Percentiles rank a stretch among this genome's conserved stretches.
Evolutionary conservation across 1,140 invertebrate species (phyloP).

Genomic region (Drosophila equinoxialis): DNA sequence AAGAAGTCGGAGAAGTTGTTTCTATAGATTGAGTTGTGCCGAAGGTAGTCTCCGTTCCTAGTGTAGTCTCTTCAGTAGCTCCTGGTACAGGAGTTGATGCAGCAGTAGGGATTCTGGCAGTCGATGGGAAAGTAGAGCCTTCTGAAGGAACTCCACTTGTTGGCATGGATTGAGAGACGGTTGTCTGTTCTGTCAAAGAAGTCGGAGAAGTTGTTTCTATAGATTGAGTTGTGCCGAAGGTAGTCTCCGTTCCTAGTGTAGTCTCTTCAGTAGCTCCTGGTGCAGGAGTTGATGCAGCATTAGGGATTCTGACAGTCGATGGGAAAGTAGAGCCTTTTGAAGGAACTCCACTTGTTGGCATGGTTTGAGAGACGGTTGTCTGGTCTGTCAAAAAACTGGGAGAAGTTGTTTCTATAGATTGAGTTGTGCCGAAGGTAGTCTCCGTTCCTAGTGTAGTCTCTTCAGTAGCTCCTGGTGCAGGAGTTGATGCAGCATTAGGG

Average conservation of each 20-base stretch:
- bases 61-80: not conserved
- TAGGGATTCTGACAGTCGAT: not conserved
- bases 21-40: not conserved
- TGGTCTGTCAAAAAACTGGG: not conserved
- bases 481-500: not conserved
- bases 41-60: not conserved
- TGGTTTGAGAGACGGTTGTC: not conserved
- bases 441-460: not conserved
- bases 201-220: not conserved
- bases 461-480: not conserved
- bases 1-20: not conserved
- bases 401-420: not conserved
- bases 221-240: not conserved
- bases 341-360: not conserved
- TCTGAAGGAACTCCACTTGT: not conserved
- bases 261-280: not conserved
- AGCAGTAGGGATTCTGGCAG: not conserved
- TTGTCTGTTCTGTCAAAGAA: not conserved
- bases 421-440: not conserved
- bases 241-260: not conserved
- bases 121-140: not conserved
- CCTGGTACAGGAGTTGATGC: not conserved
- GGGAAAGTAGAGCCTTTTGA: slow-evolving; percentile 2
- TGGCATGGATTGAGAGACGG: no score
- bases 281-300: not conserved